Evolutionary conservation across 2,888 invertebrate genomes (phyloP), one percentile per base, ranked within the genome.

Genomic region (Lypha dubia): DNA sequence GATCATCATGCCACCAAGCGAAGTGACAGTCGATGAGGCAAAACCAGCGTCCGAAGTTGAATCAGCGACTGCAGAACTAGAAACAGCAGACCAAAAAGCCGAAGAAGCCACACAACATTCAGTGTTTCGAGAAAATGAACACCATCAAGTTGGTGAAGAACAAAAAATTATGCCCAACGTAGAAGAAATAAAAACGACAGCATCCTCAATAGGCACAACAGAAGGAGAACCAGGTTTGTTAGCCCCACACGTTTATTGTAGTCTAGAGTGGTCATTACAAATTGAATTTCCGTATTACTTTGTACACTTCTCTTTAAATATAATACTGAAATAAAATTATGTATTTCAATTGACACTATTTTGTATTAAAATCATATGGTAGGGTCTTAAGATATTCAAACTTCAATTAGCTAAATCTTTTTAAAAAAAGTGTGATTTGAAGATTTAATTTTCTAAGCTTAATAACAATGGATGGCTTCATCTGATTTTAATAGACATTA

Each of bases 1-100:
- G 88, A 90, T 88, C 86, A 91, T 89, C 86, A 91, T 91, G 91
- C 89, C 91, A 88, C 91, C 91, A 91, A 91, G 90, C 86, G 87
- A 88, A 86, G 83, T 74, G 81, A 84, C 83, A 88, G 82, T 88
- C 85, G 91, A 91, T 60, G 91, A 90, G 80, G 84, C 88, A 68
- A 77, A 67, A 46, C 65, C 76, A 68, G 76, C 89, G 83, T 85
- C 89, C 53, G 81, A 82, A 63, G 46, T 87, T 51, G 90, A 89
- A 76, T 75, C 91, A 76, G 87, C 88, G 58, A 84, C 91, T 60
- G 85, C 88, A 46, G 89, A 88, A 5, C 73, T 89, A 76, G 90
- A 90, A 83, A 68, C 89, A 86, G 89, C 87, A 80, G 88, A 89
- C 86, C 90, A 90, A 63, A 90, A 90, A 85, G 63, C 86, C 38